Percentiles rank a stretch among this genome's conserved stretches.
These are phyloP conservation scores for Alviniconcha marisindica DNA, from an alignment of 1,140 invertebrate genomes.

Conservation along the genomic window DNA sequence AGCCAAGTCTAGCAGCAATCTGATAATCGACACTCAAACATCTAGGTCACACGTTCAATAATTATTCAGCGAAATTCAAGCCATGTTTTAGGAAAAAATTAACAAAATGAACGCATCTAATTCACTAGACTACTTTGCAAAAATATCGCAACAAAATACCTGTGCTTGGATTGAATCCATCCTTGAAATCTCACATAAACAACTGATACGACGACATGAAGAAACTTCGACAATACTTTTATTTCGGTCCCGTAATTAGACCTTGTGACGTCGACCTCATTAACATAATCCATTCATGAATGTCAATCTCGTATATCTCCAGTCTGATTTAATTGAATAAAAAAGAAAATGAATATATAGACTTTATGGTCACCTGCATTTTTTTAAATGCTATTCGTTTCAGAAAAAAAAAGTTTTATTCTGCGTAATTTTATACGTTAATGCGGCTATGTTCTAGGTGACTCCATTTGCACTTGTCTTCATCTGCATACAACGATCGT, in stretches of 20 bases:
- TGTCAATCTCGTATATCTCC: slow-evolving; percentile 30
- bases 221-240: slow-evolving; percentile 73
- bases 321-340: not conserved
- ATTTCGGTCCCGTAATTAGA: slow-evolving; percentile 75
- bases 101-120: slow-evolving; percentile 43
- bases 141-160: slow-evolving; percentile 63
- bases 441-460: slow-evolving; percentile 20
- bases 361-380: not conserved
- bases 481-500: no score
- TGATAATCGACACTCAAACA: slow-evolving; percentile 64
- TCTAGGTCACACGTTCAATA: slow-evolving; percentile 71
- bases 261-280: slow-evolving; percentile 74
- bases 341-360: not conserved
- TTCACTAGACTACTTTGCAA: slow-evolving; percentile 45
- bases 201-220: slow-evolving; percentile 64
- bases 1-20: slow-evolving; percentile 51
- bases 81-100: slow-evolving; percentile 39
- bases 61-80: slow-evolving; percentile 52
- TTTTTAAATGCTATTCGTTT: not conserved
- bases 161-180: slow-evolving; percentile 66
- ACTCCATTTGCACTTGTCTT: no score
- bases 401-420: not conserved
- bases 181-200: slow-evolving; percentile 53
- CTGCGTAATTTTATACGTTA: not conserved
- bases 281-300: slow-evolving; percentile 75